phyloP scores from a whole-genome alignment of 2,888 invertebrate genomes.

The Pollenia labialis region DNA sequence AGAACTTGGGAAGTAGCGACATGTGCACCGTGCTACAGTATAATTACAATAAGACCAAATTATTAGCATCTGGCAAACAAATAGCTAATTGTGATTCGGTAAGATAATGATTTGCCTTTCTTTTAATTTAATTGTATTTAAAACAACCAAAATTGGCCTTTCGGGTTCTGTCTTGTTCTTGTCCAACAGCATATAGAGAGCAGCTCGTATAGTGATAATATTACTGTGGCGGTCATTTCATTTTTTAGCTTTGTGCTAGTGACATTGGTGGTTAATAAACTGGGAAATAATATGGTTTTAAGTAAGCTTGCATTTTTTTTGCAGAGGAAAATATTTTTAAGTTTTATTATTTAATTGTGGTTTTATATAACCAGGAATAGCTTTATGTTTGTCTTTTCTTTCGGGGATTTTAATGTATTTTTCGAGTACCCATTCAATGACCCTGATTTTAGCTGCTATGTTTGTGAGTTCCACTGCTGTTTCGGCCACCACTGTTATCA shows the following conservation, averaged over 20 bases:
- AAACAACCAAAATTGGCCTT: neutral
- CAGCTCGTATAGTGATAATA: slow-evolving; percentile 75
- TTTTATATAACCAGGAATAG: slow-evolving; percentile 77
- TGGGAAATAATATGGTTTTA: slow-evolving; percentile 74
- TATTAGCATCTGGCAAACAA: slow-evolving; percentile 48
- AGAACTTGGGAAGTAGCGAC: slow-evolving; percentile 66
- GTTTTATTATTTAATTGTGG: neutral
- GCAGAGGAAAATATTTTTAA: neutral
- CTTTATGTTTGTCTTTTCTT: slow-evolving; percentile 84
- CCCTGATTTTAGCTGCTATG: slow-evolving; percentile 86
- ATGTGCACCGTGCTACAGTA: slow-evolving; percentile 79
- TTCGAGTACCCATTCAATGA: slow-evolving; percentile 85
- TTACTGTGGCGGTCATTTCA: slow-evolving; percentile 75
- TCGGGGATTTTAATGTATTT: slow-evolving; percentile 86
- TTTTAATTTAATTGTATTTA: neutral
- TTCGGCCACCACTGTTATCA: slow-evolving; percentile 79
- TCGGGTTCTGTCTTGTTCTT: neutral
- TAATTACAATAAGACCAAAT: slow-evolving; percentile 76
- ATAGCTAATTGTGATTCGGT: slow-evolving; percentile 77
- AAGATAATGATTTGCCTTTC: slow-evolving; percentile 58
- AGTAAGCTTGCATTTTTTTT: slow-evolving; percentile 74
- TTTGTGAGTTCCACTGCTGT: slow-evolving; percentile 83
- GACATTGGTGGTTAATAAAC: slow-evolving; percentile 73
- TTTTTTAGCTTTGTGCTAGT: slow-evolving; percentile 73
- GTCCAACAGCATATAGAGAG: slow-evolving; percentile 67